phyloP scores from a whole-genome alignment of 1,140 invertebrate species.

The Lordiphosa collinella region DNA sequence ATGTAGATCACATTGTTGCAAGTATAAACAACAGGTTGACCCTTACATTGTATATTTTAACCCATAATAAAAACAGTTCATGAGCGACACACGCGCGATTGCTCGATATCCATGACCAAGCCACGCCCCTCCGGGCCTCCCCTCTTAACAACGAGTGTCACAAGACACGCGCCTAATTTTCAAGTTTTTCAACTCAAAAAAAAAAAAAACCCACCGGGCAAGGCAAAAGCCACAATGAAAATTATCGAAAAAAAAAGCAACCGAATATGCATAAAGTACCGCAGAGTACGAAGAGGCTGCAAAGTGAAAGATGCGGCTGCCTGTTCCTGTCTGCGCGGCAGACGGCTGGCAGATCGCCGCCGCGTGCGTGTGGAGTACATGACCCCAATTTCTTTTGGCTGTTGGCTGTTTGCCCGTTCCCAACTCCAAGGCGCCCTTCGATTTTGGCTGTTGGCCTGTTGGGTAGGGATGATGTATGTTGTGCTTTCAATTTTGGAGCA shows the following conservation, averaged over 20 bases:
- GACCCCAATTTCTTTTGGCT: conserved; percentile 72
- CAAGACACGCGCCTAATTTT: conserved; percentile 67
- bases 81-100: conserved; percentile 9
- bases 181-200: conserved; percentile 40
- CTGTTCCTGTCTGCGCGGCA: conserved; percentile 1
- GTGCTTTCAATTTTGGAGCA: conserved; percentile 78
- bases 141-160: conserved; percentile 9
- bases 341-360: conserved; percentile 1
- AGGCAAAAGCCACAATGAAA: conserved; percentile 1
- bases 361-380: conserved; percentile 64
- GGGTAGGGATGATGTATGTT: conserved; percentile 79
- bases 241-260: conserved; percentile 13
- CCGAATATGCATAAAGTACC: conserved; percentile 40
- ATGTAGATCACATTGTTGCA: no score
- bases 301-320: conserved; percentile 50
- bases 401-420: conserved; percentile 36
- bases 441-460: not conserved
- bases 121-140: not conserved
- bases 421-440: conserved; percentile 45
- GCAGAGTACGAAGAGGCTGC: conserved; percentile 5
- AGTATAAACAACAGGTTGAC: conserved; percentile 10
- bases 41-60: no score
- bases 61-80: no score
- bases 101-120: conserved; percentile 16
- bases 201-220: not conserved